Base-by-base conservation (phyloP, 2,797 vertebrate species). In the Sebastes variabilis region DNA sequence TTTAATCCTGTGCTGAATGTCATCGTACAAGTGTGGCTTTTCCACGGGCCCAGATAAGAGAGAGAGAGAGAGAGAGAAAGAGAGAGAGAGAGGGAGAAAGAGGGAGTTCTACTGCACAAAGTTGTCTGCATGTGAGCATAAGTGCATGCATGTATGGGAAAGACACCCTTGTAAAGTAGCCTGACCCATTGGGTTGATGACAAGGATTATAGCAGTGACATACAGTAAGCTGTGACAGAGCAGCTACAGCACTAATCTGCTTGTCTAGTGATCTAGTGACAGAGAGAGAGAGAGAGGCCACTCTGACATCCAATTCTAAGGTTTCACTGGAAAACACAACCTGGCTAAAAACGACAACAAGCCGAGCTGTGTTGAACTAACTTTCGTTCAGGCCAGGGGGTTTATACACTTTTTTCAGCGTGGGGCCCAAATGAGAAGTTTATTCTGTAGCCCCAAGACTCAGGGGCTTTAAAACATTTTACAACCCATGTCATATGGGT, bases 1-100 rank as follows among this genome's bases (percentile, higher is more conserved):
- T 94, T 93, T 97, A 97, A 97, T 97, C 96, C 94, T 91, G 92
- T 92, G 90, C 94, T 97, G 96, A 97, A 97, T 96, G 95, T 95
- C 89, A 90, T 93, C 92, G 95, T 96, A 96, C 93, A 97, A 96
- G 92, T 89, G 89, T 85, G 93, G 94, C 93, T 97, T 96, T 96
- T 94, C 92, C 93, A 93, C 85, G 84, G 66, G 67, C 52, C 84
- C 88, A 95, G 93, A 96, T 96, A 96, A 97, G 96, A 96, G 92
- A 90, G 66, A 71, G 30, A 84, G 81, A 64, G 13, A 9, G 38
- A n/a, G 46, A 46, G 56, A 13, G 30, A 72, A 80, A 77, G 68
- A 3, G 80, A 72, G 80, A 71, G 52, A 2, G 42, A 46, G 46
- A 20, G 25, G 3, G 25, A 25, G 25, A 25, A 54, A 13, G 82